Percentiles rank a stretch among this genome's conserved stretches.
These are phyloP conservation scores for Pollachius pollachius DNA, from an alignment of 2,113 vertebrate genomes.

Conservation along the genomic window DNA sequence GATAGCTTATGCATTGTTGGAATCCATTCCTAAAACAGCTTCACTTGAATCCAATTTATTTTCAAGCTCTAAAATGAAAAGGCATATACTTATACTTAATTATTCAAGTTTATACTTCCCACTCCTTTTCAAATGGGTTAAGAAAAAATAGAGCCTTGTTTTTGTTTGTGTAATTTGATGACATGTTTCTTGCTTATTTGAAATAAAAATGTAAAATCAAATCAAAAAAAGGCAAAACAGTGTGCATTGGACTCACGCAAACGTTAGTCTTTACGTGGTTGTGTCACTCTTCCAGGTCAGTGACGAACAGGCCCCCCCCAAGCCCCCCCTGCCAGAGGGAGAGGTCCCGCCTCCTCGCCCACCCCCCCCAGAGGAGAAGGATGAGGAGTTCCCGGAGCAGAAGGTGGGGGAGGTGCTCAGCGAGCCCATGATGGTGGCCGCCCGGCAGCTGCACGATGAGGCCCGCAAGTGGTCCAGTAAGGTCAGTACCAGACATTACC, in stretches of 20 bases:
- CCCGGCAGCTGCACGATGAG: conserved; percentile 94
- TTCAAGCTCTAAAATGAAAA: too few species aligned
- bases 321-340: conserved; percentile 93
- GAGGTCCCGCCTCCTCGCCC: conserved; percentile 94
- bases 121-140: too few species aligned
- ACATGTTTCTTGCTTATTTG: too few species aligned
- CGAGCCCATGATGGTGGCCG: conserved; percentile 99
- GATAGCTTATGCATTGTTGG: too few species aligned
- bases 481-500: conserved; percentile 55
- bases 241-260: background rate
- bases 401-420: conserved; percentile 94
- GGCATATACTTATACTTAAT: too few species aligned
- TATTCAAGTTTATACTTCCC: too few species aligned
- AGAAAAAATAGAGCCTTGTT: too few species aligned
- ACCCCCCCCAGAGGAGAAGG: conserved; percentile 96
- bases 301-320: conserved; percentile 94
- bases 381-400: conserved; percentile 97
- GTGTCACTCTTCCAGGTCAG: conserved; percentile 74
- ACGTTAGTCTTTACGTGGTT: background rate
- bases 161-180: too few species aligned
- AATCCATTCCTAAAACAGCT: too few species aligned
- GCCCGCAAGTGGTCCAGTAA: conserved; percentile 98
- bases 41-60: too few species aligned
- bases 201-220: too few species aligned
- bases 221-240: too few species aligned